Conservation (phyloP, 1,140 invertebrate species). For the Bemisia tabaci region DNA sequence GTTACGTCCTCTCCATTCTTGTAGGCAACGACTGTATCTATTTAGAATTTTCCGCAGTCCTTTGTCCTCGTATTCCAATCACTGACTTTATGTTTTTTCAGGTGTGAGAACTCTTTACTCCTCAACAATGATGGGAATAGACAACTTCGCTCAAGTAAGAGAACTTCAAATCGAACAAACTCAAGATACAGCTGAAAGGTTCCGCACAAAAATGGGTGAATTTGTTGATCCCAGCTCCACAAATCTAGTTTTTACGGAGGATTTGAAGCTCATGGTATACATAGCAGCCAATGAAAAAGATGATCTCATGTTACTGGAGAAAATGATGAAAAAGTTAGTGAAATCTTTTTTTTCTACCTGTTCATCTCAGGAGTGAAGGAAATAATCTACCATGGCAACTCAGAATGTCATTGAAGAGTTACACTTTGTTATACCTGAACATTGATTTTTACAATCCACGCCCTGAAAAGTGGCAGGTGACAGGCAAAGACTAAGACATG, state of each 20-base stretch:
- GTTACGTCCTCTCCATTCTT: too few species aligned
- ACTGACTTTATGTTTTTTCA: too few species aligned
- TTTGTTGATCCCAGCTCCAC: conserved; percentile 36
- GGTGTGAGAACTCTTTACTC: background rate
- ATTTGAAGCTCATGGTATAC: conserved; percentile 67
- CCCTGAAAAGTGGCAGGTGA: too few species aligned
- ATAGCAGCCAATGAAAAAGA: conserved; percentile 40
- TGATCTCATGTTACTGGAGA: conserved; percentile 46
- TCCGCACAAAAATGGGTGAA: conserved; percentile 37
- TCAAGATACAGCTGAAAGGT: background rate
- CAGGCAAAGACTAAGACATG: too few species aligned
- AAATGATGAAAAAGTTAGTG: conserved; percentile 50
- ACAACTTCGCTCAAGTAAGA: background rate
- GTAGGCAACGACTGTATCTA: too few species aligned
- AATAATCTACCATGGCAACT: too few species aligned
- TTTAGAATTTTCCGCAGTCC: too few species aligned
- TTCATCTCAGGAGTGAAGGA: too few species aligned
- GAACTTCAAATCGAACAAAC: background rate
- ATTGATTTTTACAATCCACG: background rate
- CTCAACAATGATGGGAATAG: background rate
- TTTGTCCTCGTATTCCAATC: too few species aligned
- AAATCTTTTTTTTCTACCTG: too few species aligned
- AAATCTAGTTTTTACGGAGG: conserved; percentile 66
- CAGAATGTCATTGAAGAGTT: background rate
- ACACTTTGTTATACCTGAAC: background rate